phyloP scores from a whole-genome alignment of 2,113 vertebrate genomes.

The Gulo gulo region DNA sequence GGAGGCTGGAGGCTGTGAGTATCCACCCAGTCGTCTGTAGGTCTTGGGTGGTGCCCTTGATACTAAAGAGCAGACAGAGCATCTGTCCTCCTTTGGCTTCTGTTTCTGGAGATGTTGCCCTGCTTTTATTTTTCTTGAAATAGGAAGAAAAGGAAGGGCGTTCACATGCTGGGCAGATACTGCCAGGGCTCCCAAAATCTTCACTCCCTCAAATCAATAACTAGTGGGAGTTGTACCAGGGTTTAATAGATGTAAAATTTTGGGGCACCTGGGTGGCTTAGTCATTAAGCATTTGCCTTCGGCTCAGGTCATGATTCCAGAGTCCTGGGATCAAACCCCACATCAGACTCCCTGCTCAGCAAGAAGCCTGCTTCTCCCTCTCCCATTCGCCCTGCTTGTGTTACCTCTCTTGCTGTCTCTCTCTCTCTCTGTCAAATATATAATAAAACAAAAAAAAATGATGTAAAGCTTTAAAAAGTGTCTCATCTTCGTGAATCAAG shows the following conservation, averaged over 20 bases:
- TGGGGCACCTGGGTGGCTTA: too few relatives aligned
- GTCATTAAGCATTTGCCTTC: too few relatives aligned
- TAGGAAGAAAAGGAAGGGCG: neutral
- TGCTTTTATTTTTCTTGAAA: neutral
- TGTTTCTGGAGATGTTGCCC: neutral
- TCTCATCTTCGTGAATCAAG: neutral
- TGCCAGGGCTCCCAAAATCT: neutral
- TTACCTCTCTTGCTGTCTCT: too few relatives aligned
- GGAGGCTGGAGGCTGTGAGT: fast-evolving
- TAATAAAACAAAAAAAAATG: too few relatives aligned
- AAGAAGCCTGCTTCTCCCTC: too few relatives aligned
- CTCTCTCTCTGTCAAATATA: too few relatives aligned
- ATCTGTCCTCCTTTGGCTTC: neutral
- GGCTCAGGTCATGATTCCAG: too few relatives aligned
- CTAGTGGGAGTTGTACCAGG: neutral
- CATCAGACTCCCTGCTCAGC: too few relatives aligned
- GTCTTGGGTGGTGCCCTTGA: fast-evolving
- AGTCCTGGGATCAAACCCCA: too few relatives aligned
- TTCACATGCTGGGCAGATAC: neutral
- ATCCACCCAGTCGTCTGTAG: neutral
- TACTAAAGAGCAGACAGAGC: neutral
- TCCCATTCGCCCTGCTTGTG: too few relatives aligned
- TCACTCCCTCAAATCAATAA: neutral
- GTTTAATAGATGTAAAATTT: neutral
- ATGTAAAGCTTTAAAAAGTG: neutral